These are phyloP conservation scores for Dryadula phaetusa DNA, from an alignment of 2,888 invertebrate genomes.

Conservation along the genomic window DNA sequence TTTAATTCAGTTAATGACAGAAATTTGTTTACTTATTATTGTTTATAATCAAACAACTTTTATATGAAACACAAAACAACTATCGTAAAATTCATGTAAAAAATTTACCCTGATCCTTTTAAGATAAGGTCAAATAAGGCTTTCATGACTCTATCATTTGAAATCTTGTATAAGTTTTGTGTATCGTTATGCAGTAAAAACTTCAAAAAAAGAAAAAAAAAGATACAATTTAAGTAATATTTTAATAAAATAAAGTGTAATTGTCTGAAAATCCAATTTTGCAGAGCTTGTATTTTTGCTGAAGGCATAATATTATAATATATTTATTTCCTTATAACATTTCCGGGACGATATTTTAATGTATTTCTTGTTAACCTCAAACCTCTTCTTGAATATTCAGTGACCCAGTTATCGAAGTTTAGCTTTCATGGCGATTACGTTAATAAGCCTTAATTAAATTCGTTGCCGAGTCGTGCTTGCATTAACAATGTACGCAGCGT, in stretches of 20 bases:
- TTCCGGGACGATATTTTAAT: constrained; percentile 21
- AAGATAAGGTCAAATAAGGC: neutral
- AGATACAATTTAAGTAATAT: neutral
- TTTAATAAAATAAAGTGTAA: neutral
- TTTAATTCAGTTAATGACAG: no score
- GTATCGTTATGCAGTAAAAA: neutral
- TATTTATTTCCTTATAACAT: constrained; percentile 19
- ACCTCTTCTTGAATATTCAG: constrained; percentile 39
- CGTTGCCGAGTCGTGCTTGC: constrained; percentile 38
- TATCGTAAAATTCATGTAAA: neutral
- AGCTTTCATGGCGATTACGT: constrained; percentile 39
- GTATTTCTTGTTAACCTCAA: constrained; percentile 22
- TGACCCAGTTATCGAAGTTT: constrained; percentile 42
- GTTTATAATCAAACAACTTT: neutral
- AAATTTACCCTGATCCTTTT: neutral
- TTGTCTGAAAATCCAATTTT: neutral
- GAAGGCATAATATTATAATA: constrained; percentile 1
- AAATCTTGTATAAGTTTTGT: neutral
- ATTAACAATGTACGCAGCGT: constrained; percentile 20
- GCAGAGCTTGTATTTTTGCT: neutral
- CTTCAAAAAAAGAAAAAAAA: neutral
- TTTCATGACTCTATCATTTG: neutral
- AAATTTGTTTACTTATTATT: neutral
- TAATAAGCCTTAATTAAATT: constrained; percentile 44
- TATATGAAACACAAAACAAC: neutral